Percentiles rank a stretch among this genome's conserved stretches.
Evolutionary conservation across 2,797 vertebrate species (phyloP).

Genomic region (Acanthurus lineatus): DNA sequence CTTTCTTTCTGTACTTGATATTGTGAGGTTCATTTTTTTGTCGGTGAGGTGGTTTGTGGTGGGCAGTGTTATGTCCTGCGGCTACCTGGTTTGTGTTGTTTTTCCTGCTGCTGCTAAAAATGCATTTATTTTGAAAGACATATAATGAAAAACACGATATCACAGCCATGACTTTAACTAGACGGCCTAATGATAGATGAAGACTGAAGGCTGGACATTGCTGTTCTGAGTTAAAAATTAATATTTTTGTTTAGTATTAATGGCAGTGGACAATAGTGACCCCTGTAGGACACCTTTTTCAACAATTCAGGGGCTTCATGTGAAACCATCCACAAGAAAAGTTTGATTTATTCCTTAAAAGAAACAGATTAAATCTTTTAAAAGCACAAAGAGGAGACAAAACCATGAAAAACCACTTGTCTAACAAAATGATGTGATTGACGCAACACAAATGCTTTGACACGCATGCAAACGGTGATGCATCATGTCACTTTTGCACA

Average conservation of each 20-base stretch:
- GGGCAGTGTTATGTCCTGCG: neutral
- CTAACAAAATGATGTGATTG: neutral
- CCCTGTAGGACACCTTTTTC: conserved; percentile 3
- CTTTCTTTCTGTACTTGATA: neutral
- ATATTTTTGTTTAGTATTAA: neutral
- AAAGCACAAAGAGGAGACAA: neutral
- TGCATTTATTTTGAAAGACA: neutral
- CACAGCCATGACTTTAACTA: neutral
- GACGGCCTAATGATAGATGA: neutral
- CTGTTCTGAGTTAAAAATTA: neutral
- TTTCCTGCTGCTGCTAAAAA: neutral
- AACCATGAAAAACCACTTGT: neutral
- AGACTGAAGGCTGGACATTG: too few relatives aligned
- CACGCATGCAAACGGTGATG: neutral
- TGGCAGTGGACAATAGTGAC: neutral
- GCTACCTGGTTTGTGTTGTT: neutral
- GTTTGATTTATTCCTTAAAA: neutral
- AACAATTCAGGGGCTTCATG: neutral
- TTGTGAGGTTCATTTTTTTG: neutral
- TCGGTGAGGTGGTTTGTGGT: neutral
- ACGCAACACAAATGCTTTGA: neutral
- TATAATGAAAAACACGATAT: neutral
- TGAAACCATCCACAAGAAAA: neutral
- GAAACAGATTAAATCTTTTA: neutral
- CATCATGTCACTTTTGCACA: too few relatives aligned